A percentile compares a stretch with the other conserved stretches of the same genome.
Conservation (phyloP, 2,888 invertebrate genomes). For the Nomada fabriciana region DNA sequence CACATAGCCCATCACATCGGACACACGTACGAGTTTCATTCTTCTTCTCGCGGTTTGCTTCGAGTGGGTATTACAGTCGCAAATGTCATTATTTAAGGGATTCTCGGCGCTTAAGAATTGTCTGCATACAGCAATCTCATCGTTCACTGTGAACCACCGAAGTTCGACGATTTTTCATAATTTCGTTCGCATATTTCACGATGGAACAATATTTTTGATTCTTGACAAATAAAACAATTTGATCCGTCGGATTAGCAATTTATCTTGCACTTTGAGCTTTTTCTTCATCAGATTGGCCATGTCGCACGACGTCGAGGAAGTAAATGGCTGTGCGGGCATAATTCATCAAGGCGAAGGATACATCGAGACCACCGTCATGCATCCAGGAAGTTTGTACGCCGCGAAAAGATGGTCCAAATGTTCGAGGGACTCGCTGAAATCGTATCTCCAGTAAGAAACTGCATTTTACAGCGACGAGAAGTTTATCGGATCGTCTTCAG, state of each 20-base stretch:
- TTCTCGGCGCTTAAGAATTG: too few relatives aligned
- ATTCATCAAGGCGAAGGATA: conserved; percentile 68
- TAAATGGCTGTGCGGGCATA: conserved; percentile 75
- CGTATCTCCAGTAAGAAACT: conserved; percentile 85
- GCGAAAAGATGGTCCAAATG: conserved; percentile 86
- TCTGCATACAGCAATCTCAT: too few relatives aligned
- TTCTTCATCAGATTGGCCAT: conserved; percentile 77
- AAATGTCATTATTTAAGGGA: too few relatives aligned
- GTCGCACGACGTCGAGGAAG: conserved; percentile 76
- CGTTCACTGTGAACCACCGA: too few relatives aligned
- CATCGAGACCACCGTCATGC: conserved; percentile 80
- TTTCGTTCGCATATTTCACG: too few relatives aligned
- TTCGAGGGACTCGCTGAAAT: conserved; percentile 84
- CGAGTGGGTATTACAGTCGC: too few relatives aligned
- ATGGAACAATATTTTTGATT: too few relatives aligned
- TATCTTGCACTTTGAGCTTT: background rate
- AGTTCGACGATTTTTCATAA: too few relatives aligned
- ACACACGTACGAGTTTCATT: conserved; percentile 85
- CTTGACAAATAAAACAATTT: background rate
- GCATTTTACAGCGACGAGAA: background rate
- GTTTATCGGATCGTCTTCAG: conserved; percentile 12
- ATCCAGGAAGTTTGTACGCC: conserved; percentile 75
- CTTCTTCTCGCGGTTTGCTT: background rate
- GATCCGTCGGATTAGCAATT: background rate
- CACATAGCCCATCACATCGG: conserved; percentile 87